Evolutionary conservation across 37 sponge, comb jelly and placozoan genomes (phyloP).

Genomic region (Haliclona indistincta): DNA sequence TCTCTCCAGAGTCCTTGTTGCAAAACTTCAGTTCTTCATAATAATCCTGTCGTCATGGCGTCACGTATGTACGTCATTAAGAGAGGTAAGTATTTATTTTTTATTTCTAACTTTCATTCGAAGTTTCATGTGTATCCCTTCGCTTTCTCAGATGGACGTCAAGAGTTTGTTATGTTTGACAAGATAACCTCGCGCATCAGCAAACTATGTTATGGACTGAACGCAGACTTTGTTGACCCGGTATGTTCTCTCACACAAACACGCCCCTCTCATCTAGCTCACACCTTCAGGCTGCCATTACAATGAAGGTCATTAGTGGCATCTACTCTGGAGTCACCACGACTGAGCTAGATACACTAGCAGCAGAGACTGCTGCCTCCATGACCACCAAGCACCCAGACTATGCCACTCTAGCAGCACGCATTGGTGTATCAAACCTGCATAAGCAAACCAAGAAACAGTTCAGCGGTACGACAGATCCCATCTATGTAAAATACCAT

Average conservation of each 20-base stretch:
- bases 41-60: no score
- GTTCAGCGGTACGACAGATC: slow-evolving; percentile 56
- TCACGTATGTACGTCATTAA: slow-evolving; percentile 67
- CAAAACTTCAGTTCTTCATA: no score
- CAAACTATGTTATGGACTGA: slow-evolving; percentile 96
- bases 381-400: slow-evolving; percentile 99
- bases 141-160: slow-evolving; percentile 79
- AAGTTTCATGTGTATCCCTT: not conserved
- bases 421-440: slow-evolving; percentile 96
- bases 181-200: slow-evolving; percentile 96
- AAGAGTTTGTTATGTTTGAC: slow-evolving; percentile 95
- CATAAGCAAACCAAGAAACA: slow-evolving; percentile 98
- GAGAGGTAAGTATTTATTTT: slow-evolving; percentile 57
- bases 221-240: slow-evolving; percentile 88
- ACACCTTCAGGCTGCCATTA: slow-evolving; percentile 70
- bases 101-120: not conserved
- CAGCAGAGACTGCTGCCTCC: slow-evolving; percentile 97
- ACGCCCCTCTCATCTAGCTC: not conserved
- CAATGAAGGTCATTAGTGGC: slow-evolving; percentile 94
- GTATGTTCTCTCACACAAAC: slow-evolving; percentile 41
- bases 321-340: slow-evolving; percentile 96
- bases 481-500: not conserved
- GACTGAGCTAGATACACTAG: slow-evolving; percentile 97
- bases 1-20: no score
- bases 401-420: slow-evolving; percentile 96